These are phyloP conservation scores for Mirounga angustirostris DNA, from an alignment of 2,113 vertebrate species.

Conservation along the genomic window DNA sequence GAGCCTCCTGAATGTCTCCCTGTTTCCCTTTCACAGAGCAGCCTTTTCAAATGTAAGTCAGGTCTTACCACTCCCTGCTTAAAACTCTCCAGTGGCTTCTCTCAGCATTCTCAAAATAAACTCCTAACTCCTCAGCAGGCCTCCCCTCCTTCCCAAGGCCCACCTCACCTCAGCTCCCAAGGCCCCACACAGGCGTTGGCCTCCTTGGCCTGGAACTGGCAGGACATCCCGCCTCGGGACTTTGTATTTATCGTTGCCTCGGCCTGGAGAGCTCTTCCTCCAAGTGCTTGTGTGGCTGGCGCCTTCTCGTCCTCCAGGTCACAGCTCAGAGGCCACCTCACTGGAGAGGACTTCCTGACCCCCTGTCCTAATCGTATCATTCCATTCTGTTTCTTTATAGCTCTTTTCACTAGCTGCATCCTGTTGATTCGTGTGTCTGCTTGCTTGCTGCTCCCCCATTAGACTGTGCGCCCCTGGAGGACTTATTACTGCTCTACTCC, in stretches of 20 bases:
- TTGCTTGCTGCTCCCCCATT: background rate
- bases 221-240: background rate
- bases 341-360: background rate
- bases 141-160: background rate
- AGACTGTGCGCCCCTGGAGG: background rate
- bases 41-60: background rate
- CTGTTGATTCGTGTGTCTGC: background rate
- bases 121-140: background rate
- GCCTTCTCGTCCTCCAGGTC: background rate
- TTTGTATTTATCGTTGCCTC: background rate
- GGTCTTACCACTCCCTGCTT: background rate
- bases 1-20: background rate
- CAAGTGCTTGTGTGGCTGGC: background rate
- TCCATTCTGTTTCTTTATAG: background rate
- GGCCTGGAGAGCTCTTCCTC: background rate
- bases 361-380: background rate
- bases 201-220: background rate
- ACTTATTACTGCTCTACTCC: background rate
- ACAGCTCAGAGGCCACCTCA: background rate
- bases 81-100: background rate
- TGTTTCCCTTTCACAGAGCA: background rate
- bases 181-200: fast-evolving
- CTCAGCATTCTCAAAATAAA: background rate
- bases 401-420: background rate
- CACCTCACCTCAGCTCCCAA: background rate